Percentiles rank a stretch among this genome's conserved stretches.
Evolutionary conservation across 2,797 vertebrate species (phyloP).

Genomic region (Catharus ustulatus): DNA sequence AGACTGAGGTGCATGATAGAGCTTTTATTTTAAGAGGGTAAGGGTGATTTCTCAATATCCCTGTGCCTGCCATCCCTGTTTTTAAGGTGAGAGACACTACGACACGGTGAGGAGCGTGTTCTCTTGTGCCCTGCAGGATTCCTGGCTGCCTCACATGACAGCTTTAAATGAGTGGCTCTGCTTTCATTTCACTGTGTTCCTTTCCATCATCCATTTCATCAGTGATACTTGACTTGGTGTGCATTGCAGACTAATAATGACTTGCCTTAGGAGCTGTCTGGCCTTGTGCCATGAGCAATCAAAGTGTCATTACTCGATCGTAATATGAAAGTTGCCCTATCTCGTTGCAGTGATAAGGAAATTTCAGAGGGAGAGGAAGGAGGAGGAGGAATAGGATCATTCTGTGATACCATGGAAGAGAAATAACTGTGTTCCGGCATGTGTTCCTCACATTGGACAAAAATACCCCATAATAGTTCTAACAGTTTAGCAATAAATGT

Average conservation of each 20-base stretch:
- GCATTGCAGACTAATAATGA: neutral
- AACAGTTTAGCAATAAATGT: neutral
- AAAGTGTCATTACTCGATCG: neutral
- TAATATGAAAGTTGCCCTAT: neutral
- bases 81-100: neutral
- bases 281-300: slow-evolving; percentile 12
- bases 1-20: neutral
- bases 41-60: neutral
- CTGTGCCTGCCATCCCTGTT: neutral
- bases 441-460: neutral
- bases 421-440: neutral
- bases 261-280: slow-evolving; percentile 26
- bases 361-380: neutral
- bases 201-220: neutral
- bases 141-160: neutral
- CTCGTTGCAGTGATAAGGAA: neutral
- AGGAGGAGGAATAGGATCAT: neutral
- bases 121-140: neutral
- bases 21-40: neutral
- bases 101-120: neutral
- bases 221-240: neutral
- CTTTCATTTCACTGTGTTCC: neutral
- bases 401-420: neutral
- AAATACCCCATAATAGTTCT: neutral
- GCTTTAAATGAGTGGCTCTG: neutral